These are phyloP conservation scores for Drosophila azteca DNA, from an alignment of 1,140 invertebrate species.

Conservation along the genomic window DNA sequence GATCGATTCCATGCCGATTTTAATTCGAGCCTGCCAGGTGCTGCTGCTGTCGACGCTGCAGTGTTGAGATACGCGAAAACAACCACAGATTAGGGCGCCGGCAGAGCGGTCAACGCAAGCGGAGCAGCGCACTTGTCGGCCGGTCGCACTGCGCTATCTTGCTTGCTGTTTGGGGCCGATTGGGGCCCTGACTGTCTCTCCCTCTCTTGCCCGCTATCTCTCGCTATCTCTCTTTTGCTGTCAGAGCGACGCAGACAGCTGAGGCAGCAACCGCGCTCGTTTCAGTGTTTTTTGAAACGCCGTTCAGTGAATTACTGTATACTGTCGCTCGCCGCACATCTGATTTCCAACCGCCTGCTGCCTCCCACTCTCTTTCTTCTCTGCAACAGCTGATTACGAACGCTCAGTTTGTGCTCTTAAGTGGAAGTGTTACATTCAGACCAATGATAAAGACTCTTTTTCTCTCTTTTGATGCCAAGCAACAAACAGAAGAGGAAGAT, in stretches of 20 bases:
- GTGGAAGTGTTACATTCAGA: slow-evolving; percentile 35
- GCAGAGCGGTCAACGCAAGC: slow-evolving; percentile 8
- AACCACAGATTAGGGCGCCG: not conserved
- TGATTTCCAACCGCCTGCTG: not conserved
- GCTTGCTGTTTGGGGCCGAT: slow-evolving; percentile 20
- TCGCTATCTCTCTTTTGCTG: not conserved
- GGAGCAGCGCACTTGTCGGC: not conserved
- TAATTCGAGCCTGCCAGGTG: slow-evolving; percentile 4
- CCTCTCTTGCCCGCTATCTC: not conserved
- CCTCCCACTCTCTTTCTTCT: not conserved
- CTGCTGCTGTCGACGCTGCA: slow-evolving; percentile 8
- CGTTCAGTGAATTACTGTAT: slow-evolving; percentile 51
- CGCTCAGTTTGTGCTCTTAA: slow-evolving; percentile 21
- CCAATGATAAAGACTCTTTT: slow-evolving; percentile 9
- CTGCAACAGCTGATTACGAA: slow-evolving; percentile 31
- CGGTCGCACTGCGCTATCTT: slow-evolving; percentile 35
- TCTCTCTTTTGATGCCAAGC: slow-evolving; percentile 5
- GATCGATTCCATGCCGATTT: not conserved
- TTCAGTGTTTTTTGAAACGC: slow-evolving; percentile 72
- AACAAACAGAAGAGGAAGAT: not conserved
- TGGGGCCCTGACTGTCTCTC: slow-evolving; percentile 26
- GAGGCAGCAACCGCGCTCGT: slow-evolving; percentile 26
- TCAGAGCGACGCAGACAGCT: slow-evolving; percentile 41
- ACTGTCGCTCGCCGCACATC: slow-evolving; percentile 21
- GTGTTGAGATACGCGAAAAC: slow-evolving; percentile 14